Evolutionary conservation across 1,140 invertebrate species (phyloP).

Genomic region (Euwallacea fornicatus): DNA sequence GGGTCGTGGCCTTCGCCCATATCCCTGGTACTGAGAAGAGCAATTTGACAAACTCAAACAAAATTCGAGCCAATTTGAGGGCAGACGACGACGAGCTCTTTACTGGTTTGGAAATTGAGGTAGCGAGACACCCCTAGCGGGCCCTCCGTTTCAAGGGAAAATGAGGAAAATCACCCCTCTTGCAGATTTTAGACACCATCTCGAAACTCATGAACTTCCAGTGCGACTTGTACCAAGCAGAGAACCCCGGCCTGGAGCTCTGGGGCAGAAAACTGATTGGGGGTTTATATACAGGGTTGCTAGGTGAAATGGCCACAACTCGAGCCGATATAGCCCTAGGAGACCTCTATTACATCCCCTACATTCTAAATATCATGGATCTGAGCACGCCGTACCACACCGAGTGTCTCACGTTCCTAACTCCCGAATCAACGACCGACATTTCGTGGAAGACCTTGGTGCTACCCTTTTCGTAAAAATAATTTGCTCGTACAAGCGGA

Average conservation of each 20-base stretch:
- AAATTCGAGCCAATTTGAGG: slow-evolving; percentile 6
- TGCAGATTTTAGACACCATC: slow-evolving; percentile 68
- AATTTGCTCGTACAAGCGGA: background rate
- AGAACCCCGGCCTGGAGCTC: slow-evolving; percentile 59
- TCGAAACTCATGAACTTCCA: slow-evolving; percentile 70
- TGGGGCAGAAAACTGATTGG: slow-evolving; percentile 67
- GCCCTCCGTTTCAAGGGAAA: too few species aligned
- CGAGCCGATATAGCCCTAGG: slow-evolving; percentile 74
- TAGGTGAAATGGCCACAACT: slow-evolving; percentile 69
- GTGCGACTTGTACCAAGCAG: slow-evolving; percentile 64
- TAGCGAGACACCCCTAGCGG: slow-evolving; percentile 40
- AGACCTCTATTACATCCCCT: slow-evolving; percentile 72
- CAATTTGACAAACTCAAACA: slow-evolving; percentile 37
- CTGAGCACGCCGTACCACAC: slow-evolving; percentile 77
- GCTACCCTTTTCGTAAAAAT: slow-evolving; percentile 70
- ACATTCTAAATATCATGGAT: slow-evolving; percentile 70
- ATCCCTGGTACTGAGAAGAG: slow-evolving; percentile 63
- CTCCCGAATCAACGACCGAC: slow-evolving; percentile 74
- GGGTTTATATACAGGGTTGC: slow-evolving; percentile 66
- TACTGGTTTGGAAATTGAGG: slow-evolving; percentile 66
- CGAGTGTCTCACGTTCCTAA: slow-evolving; percentile 80
- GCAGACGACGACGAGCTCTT: slow-evolving; percentile 37
- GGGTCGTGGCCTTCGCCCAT: slow-evolving; percentile 69
- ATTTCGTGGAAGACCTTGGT: slow-evolving; percentile 83
- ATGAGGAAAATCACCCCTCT: background rate